Evolutionary conservation across 2,888 invertebrate genomes (phyloP), one percentile per base, ranked within the genome.

Genomic region (Lepidochitona cinerea): DNA sequence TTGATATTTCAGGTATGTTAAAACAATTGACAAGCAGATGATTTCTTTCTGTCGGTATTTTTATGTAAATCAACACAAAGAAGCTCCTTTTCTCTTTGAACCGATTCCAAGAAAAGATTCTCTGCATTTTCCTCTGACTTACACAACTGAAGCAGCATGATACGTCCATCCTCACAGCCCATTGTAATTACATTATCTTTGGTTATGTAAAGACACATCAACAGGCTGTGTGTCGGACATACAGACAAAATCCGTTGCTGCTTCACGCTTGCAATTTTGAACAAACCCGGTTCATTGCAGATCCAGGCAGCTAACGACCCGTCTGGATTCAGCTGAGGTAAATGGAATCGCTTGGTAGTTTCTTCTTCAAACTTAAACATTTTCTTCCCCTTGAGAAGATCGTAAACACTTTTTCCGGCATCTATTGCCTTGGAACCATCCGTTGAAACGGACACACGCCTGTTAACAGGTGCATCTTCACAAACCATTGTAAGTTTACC

Each of bases 141-240:
- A 0, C 76, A 68, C 66, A 83, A 26, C 65, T 83, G 83, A 18
- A 84, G 72, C 71, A 83, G 67, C 81, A 84, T 82, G 52, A 84
- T 75, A 32, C 83, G 71, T 9, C 83, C 83, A 73, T 84, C 84
- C 59, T 83, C 83, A 73, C 81, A 81, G 14, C 83, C 83, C 66
- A 83, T 75, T 36, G 81, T 35, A 32, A 83, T 71, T 29, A 81
- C 70, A 4, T 76, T 75, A 7, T 80, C 64, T 1, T 76, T 59
- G n/a, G 80, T 81, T 23, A 83, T 75, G 6, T 70, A 70, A 1
- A 84, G 66, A 49, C 74, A 76, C 70, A 83, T 77, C 0, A 82
- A 80, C 14, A 79, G 79, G 70, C 81, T 79, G 71, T 84, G 84
- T 18, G 81, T 71, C 2, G 81, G 80, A 59, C 77, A 81, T 3